These are phyloP conservation scores for Heliconius eleuchia DNA, from an alignment of 1,140 invertebrate species.

Conservation along the genomic window DNA sequence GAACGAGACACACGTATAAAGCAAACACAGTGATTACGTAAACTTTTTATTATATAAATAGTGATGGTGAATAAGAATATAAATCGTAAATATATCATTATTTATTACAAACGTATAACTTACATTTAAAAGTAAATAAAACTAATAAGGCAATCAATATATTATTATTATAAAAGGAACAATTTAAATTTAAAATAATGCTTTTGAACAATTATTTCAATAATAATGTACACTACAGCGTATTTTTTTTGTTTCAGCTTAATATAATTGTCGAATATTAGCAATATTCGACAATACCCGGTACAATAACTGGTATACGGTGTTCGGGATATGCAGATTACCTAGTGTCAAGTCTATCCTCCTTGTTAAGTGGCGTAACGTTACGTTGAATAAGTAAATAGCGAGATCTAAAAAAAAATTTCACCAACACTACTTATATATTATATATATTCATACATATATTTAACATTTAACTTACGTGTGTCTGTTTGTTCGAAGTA, in stretches of 20 bases:
- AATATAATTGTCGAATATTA: too few relatives aligned
- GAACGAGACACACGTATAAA: conserved; percentile 58
- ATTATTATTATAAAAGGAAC: too few relatives aligned
- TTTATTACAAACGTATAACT: background rate
- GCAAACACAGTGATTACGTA: conserved; percentile 31
- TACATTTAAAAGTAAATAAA: background rate
- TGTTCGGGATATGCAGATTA: background rate
- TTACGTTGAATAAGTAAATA: background rate
- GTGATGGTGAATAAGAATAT: background rate
- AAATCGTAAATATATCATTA: background rate
- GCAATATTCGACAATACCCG: too few relatives aligned
- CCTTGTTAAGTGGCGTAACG: background rate
- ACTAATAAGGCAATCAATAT: too few relatives aligned
- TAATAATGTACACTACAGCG: too few relatives aligned
- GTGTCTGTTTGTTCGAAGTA: conserved; percentile 54
- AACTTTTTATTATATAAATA: background rate
- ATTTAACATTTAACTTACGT: conserved; percentile 57
- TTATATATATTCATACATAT: conserved; percentile 25
- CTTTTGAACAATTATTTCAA: too few relatives aligned
- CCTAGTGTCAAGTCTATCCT: background rate
- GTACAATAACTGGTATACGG: too few relatives aligned
- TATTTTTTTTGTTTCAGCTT: too few relatives aligned
- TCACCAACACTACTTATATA: conserved; percentile 16
- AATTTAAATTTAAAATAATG: background rate
- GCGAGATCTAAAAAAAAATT: background rate